These are phyloP conservation scores for Aleiodes leptofemur DNA, from an alignment of 2,888 invertebrate species.

Conservation along the genomic window DNA sequence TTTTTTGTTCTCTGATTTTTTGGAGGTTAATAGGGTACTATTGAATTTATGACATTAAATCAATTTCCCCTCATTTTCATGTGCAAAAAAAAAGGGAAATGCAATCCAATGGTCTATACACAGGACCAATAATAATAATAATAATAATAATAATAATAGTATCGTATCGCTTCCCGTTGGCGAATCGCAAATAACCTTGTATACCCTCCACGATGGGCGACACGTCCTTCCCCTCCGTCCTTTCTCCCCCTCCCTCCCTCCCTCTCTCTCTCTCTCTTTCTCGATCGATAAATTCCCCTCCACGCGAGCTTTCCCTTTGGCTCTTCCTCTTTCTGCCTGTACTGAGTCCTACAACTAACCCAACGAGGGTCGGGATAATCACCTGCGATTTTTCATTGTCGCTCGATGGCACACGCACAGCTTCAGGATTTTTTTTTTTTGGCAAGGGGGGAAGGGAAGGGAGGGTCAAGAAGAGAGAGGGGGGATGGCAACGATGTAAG, in stretches of 20 bases:
- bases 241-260: no score
- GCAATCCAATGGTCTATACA: conserved; percentile 34
- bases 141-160: background rate
- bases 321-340: conserved; percentile 24
- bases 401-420: conserved; percentile 28
- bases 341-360: conserved; percentile 48
- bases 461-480: no score
- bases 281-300: conserved; percentile 42
- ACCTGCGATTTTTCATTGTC: conserved; percentile 57
- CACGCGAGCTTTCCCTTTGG: conserved; percentile 2
- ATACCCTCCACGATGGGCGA: conserved; percentile 49
- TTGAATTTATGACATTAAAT: no score
- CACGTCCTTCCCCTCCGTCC: conserved; percentile 43
- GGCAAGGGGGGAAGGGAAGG: no score
- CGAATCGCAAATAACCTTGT: conserved; percentile 57
- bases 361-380: conserved; percentile 55
- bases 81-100: conserved; percentile 33
- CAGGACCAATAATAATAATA: conserved; percentile 50
- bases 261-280: conserved; percentile 42
- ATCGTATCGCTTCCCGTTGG: conserved; percentile 54
- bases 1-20: no score
- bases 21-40: no score
- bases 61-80: no score
- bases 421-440: conserved; percentile 4
- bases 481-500: background rate